Evolutionary conservation across 2,888 invertebrate genomes (phyloP), one percentile per base, ranked within the genome.

Genomic region (Cephus runcator): DNA sequence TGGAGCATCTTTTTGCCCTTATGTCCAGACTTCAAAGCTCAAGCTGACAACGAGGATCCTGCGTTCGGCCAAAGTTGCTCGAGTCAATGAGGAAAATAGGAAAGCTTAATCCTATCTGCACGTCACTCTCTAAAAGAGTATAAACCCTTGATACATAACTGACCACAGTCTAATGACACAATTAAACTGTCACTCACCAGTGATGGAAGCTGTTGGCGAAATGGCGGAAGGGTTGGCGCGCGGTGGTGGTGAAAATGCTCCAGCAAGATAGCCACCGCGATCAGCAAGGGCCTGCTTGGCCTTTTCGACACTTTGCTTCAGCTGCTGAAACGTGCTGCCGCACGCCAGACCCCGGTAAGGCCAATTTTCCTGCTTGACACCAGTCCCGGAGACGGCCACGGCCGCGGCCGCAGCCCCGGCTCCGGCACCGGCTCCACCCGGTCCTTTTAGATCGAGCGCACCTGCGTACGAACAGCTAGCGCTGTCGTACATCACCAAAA

Each of bases 241-340:
- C 74, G 91, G 91, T n/a, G 91, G 91, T 69, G 91, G 90, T 69
- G 91, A 91, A 78, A 91, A 91, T 77, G 91, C 91, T 31, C 91
- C 91, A 40, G 91, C 90, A 11, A 91, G 85, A 79, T 91, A 91
- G 34, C 91, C 90, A 11, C 91, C 90, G 34, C 91, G 87, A 79
- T 91, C 91, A 75, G 89, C 91, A 73, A 97, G 92, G 0, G 97
- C 97, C 1, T 97, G 97, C 90, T 97, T 97, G 73, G 97, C 97
- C 89, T 97, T 97, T 90, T 97, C 97, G 73, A 97, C 97, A 88
- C 97, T 97, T 91, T 97, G 97, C 88, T 97, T 97, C 81, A 97
- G 92, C 90, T 97, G 97, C 88, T 97, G 97, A 93, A 97, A 97
- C 15, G 97, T 97, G 82, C 96, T 96, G 90, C 96, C 96, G 88